Evolutionary conservation across 2,888 invertebrate genomes (phyloP), one percentile per base, ranked within the genome.

Genomic region (Scaptomyza polygonia): DNA sequence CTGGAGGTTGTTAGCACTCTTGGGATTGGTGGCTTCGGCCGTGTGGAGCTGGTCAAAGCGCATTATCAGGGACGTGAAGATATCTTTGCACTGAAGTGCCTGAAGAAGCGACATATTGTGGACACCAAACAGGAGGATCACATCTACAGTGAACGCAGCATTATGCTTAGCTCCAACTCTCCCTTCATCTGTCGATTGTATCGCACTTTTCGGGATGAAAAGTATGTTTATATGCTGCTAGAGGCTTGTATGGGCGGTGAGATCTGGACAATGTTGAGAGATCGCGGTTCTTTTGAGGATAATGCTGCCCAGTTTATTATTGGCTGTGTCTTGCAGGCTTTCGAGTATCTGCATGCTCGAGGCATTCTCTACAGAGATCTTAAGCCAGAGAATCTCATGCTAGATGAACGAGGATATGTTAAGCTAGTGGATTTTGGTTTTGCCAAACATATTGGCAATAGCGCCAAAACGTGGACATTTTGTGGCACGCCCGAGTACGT

Each of bases 351-450:
- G 6, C 98, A 99, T 91, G 93, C 95, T 7, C 94, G 95, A 71
- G 95, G 96, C 63, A 96, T 97, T 72, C 95, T 98, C 67, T 96
- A 96, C 88, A 93, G 98, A 59, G 98, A 98, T 91, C 94, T 99
- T 39, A 98, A 99, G 89, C 98, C 98, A 0, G 98, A 98, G 92
- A 98, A 98, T 91, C 93, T 99, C 52, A 94, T 98, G 93, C 92
- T 98, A 12, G 97, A 97, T 77, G 93, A 93, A 61, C 93, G 94
- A 44, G 98, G 98, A 67, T 97, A 97, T 89, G 94, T 97, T 12
- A 98, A 98, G 93, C 92, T 98, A 92, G 97, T 96, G 34, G 98
- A 98, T 91, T 98, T 98, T 91, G 98, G 98, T 12, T 98, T 98
- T 91, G 97, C 98, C 16, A 98, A 98, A 91, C 94, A 95, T 82